A percentile compares a stretch with the other conserved stretches of the same genome.
These are phyloP conservation scores for Heliconius melpomene DNA, from an alignment of 1,140 invertebrate species.

Conservation along the genomic window DNA sequence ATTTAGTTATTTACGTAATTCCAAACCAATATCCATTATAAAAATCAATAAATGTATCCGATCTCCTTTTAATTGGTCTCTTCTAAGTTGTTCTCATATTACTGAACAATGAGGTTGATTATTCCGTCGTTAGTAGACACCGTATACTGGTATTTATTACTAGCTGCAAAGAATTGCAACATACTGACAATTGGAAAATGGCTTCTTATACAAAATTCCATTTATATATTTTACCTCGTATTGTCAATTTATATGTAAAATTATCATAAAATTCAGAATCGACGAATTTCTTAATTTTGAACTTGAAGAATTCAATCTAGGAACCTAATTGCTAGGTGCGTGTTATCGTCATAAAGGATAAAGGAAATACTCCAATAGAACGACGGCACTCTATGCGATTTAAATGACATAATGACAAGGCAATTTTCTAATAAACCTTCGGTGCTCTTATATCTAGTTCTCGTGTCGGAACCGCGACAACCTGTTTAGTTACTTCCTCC, in stretches of 20 bases:
- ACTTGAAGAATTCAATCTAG: constrained; percentile 61
- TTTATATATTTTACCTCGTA: background rate
- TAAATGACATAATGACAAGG: constrained; percentile 81
- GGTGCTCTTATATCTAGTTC: constrained; percentile 70
- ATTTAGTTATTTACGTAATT: background rate
- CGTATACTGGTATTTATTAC: background rate
- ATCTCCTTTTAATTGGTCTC: background rate
- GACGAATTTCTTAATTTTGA: constrained; percentile 16
- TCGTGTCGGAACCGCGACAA: constrained; percentile 66
- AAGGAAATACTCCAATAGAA: constrained; percentile 80
- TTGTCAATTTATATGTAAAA: background rate
- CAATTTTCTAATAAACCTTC: constrained; percentile 82
- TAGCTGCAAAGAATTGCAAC: background rate
- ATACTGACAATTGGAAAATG: background rate
- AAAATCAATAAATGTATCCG: constrained; percentile 5
- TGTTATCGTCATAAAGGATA: constrained; percentile 79
- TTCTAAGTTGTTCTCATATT: background rate
- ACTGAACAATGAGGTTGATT: background rate
- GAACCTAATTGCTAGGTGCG: constrained; percentile 75
- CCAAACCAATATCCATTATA: background rate
- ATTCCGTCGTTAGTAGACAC: background rate
- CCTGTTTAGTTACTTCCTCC: constrained; percentile 74
- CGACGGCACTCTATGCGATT: constrained; percentile 80
- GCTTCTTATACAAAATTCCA: background rate
- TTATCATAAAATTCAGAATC: background rate